Evolutionary conservation across 2,888 invertebrate genomes (phyloP).

Genomic region (Scaptomyza flava): DNA sequence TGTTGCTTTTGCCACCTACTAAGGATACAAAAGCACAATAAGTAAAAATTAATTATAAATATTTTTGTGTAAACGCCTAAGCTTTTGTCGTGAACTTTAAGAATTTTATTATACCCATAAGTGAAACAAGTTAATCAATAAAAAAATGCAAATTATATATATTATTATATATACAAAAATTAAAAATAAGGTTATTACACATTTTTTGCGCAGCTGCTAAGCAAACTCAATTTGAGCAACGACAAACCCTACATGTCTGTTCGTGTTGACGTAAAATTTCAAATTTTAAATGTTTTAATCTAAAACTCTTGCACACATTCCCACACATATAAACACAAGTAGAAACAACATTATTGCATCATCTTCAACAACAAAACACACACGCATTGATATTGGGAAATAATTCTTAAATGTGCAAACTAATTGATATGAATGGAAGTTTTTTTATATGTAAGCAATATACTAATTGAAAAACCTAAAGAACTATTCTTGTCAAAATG

Average conservation of each 20-base stretch:
- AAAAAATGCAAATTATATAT: conserved; percentile 33
- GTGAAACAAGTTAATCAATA: conserved; percentile 43
- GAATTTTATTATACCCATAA: conserved; percentile 62
- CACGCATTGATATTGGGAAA: conserved; percentile 37
- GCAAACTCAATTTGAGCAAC: conserved; percentile 47
- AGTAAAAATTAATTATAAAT: conserved; percentile 22
- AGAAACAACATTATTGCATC: conserved; percentile 6
- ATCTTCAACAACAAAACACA: conserved; percentile 3
- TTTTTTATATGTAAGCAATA: conserved; percentile 50
- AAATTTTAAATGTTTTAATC: conserved; percentile 55
- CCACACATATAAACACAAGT: conserved; percentile 31
- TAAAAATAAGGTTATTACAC: conserved; percentile 35
- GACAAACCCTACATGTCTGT: conserved; percentile 53
- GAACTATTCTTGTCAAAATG: conserved; percentile 84
- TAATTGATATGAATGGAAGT: conserved; percentile 55
- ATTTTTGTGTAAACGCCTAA: conserved; percentile 62
- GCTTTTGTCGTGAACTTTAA: conserved; percentile 66
- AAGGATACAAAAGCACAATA: conserved; percentile 14
- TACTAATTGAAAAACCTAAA: conserved; percentile 55
- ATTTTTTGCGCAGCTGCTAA: conserved; percentile 50
- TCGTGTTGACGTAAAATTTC: conserved; percentile 47
- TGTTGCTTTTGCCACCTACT: conserved; percentile 42
- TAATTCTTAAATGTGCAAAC: conserved; percentile 57
- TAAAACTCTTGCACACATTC: conserved; percentile 52
- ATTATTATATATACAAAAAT: conserved; percentile 15